Conservation (phyloP, 2,888 invertebrate species). For the Cryptophagus acutangulus region DNA sequence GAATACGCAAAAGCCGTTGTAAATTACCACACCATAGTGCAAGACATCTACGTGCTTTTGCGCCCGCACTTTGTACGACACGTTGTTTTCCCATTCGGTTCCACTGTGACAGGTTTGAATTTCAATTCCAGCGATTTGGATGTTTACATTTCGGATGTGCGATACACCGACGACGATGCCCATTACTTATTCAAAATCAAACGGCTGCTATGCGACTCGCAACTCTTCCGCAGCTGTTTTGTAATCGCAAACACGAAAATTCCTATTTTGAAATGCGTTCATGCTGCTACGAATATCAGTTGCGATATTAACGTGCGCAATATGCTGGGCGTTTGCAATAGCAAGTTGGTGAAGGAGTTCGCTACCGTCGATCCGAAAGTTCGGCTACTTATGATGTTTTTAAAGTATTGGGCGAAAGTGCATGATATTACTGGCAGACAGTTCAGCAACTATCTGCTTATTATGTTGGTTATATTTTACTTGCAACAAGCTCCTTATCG, state of each 20-base stretch:
- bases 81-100: conserved; percentile 64
- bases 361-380: conserved; percentile 57
- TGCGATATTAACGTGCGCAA: conserved; percentile 73
- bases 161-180: conserved; percentile 29
- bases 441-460: conserved; percentile 66
- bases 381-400: conserved; percentile 55
- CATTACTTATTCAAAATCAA: conserved; percentile 26
- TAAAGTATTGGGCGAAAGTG: conserved; percentile 71
- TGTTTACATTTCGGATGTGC: conserved; percentile 56
- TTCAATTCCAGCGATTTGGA: conserved; percentile 70
- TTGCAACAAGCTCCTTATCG: conserved; percentile 58
- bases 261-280: conserved; percentile 72
- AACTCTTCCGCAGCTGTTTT: conserved; percentile 54
- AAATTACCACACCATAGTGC: too few species aligned
- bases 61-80: too few species aligned
- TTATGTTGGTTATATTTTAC: conserved; percentile 64
- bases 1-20: too few species aligned
- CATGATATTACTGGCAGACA: conserved; percentile 56
- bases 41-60: too few species aligned
- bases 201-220: conserved; percentile 26
- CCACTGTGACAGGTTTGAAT: conserved; percentile 65
- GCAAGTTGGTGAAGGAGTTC: conserved; percentile 58
- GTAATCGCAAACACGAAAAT: conserved; percentile 68
- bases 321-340: conserved; percentile 65
- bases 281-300: conserved; percentile 56